Evolutionary conservation across 1,140 invertebrate species (phyloP), one percentile per base, ranked within the genome.

Genomic region (Psix sp.): DNA sequence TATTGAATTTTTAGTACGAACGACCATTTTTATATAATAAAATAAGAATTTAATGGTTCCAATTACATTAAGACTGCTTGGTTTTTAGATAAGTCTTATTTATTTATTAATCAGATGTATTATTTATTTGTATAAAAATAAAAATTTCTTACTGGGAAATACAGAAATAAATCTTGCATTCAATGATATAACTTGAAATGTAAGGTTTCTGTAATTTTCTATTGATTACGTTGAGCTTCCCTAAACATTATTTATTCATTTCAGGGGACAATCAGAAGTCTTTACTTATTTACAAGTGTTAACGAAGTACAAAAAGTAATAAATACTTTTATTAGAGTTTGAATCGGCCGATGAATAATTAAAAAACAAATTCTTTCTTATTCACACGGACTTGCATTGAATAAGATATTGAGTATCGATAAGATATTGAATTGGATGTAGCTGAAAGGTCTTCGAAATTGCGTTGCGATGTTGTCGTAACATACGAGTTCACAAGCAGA

Each of bases 401-500:
- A 51, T 51, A n/a, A n/a, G n/a, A n/a, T n/a, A n/a, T n/a, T n/a
- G n/a, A n/a, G n/a, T n/a, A n/a, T n/a, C 59, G 67, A 63, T 63
- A 72, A 63, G 59, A 63, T 54, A 59, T 72, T 49, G 59, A 70
- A 71, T 63, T 63, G 59, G 45, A 72, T 45, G 43, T 57, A 57
- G 57, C 33, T 56, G 33, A 59, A 54, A 48, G 57, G 57, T 51
- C 67, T 71, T 71, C 63, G 67, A 71, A 63, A 63, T 63, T 71
- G 67, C 57, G 31, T 26, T 49, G 9, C 15, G 38, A 63, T 21
- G 40, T 49, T 57, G 43, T 43, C 45, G 59, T 72, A 63, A 65
- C 68, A 14, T 73, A 42, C 70, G 60, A 52, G 52, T 16, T 52
- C 52, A 73, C 68, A 40, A 40, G 52, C 51, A 14, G 51, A 65